phyloP scores from a whole-genome alignment of 2,797 vertebrate genomes.

The Alfaro cultratus region DNA sequence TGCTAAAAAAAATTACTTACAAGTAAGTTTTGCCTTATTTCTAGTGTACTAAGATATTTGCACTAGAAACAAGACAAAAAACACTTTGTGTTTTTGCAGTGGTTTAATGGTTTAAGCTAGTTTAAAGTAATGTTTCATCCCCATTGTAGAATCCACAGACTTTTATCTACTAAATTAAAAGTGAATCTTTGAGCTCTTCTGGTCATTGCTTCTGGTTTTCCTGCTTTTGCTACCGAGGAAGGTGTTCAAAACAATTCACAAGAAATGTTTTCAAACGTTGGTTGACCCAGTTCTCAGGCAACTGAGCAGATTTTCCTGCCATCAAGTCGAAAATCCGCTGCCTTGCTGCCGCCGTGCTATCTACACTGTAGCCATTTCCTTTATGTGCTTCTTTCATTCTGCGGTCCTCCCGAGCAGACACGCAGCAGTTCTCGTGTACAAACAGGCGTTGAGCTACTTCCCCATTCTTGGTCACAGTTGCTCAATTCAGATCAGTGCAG shows the following conservation, averaged over 20 bases:
- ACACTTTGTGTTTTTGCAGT: no score
- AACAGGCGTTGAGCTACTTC: slow-evolving; percentile 77
- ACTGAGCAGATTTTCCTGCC: slow-evolving; percentile 42
- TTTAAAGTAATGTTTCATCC: not conserved
- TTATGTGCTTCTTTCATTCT: slow-evolving; percentile 43
- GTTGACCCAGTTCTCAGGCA: slow-evolving; percentile 54
- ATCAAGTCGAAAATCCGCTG: slow-evolving; percentile 26
- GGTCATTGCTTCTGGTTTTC: not conserved
- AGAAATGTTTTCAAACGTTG: slow-evolving; percentile 36
- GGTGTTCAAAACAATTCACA: slow-evolving; percentile 45
- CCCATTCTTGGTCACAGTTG: slow-evolving; percentile 78
- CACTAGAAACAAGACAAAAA: no score
- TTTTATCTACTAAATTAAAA: not conserved
- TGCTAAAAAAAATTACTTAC: no score
- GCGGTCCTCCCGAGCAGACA: slow-evolving; percentile 41
- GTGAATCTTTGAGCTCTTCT: not conserved
- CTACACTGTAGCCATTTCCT: slow-evolving; percentile 53
- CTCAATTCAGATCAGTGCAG: slow-evolving; percentile 69
- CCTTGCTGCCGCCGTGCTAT: slow-evolving; percentile 17
- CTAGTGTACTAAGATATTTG: no score
- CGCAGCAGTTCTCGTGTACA: slow-evolving; percentile 63
- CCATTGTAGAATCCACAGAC: not conserved
- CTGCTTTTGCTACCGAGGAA: slow-evolving; percentile 36
- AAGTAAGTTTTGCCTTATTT: no score
- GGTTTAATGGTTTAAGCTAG: not conserved